A percentile compares a stretch with the other conserved stretches of the same genome.
Conservation (phyloP, 2,113 vertebrate species). For the Elaphurus davidianus region DNA sequence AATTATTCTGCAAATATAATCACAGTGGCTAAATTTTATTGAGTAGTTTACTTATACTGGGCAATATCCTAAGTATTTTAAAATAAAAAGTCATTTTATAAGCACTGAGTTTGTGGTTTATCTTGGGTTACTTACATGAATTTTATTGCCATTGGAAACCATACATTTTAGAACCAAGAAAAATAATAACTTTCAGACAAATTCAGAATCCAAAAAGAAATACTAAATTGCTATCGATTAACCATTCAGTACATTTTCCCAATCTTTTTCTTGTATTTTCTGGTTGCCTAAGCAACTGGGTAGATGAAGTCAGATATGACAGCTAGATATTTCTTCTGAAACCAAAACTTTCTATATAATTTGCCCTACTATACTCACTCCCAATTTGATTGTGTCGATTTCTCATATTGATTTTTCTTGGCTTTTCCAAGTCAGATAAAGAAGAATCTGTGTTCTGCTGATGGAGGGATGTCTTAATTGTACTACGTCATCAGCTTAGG, state of each 20-base stretch:
- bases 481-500: not conserved
- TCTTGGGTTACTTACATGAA: not conserved
- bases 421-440: not conserved
- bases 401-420: slow-evolving; percentile 2
- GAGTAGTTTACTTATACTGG: not conserved
- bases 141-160: not conserved
- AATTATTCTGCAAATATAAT: not conserved
- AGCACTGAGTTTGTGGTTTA: not conserved
- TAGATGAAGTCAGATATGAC: slow-evolving; percentile 72
- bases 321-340: slow-evolving; percentile 74
- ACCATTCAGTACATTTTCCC: slow-evolving; percentile 75
- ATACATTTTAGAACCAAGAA: not conserved
- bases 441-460: not conserved
- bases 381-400: not conserved
- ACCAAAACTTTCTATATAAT: not conserved
- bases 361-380: not conserved
- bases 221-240: slow-evolving; percentile 70
- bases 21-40: not conserved
- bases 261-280: slow-evolving; percentile 60
- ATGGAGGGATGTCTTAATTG: not conserved
- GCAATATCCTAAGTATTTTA: not conserved
- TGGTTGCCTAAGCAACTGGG: slow-evolving; percentile 76
- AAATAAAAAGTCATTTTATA: not conserved
- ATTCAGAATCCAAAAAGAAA: slow-evolving; percentile 37
- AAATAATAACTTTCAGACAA: slow-evolving; percentile 30